Base-by-base conservation (phyloP, 2,888 invertebrate species). In the Galerucella nymphaeae region DNA sequence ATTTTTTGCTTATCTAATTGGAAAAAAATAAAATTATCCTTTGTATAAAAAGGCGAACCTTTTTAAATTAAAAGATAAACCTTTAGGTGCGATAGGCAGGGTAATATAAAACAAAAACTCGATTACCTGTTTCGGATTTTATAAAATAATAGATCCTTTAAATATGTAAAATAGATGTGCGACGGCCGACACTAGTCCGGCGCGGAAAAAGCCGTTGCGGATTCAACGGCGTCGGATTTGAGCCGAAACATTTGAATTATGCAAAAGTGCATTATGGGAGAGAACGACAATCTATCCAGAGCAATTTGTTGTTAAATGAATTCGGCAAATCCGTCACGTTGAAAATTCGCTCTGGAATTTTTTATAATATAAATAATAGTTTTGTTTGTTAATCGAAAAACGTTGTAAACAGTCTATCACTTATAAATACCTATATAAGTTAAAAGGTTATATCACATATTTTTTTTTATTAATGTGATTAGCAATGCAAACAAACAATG, bases 111-210 rank as follows among this genome's bases (percentile, higher is more conserved):
- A 30, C 50, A 63, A 9, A 23, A 45, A 30, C 53, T n/a, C 14
- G 13, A 59, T 71, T 57, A 57, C 23, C 66, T 58, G 66, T 55
- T 64, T 8, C n/a, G 66, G 48, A 41, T 64, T 63, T 58, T 50
- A 70, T 67, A 67, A 70, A 70, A 70, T 72, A 70, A 75, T 70
- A 68, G 67, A 75, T 67, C 69, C 66, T 69, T 71, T 75, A 75
- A 71, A 71, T 73, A 69, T 75, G 69, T 69, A 68, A 69, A 75
- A 73, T 62, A 70, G 59, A 45, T 42, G 42, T 42, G 61, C 42
- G 61, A 20, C 18, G 42, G 42, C 53, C 53, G 53, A 53, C 53
- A n/a, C 38, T n/a, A 59, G 23, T 11, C 8, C 66, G 48, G 50
- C 18, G 41, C 38, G 38, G 55, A 66, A 71, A 58, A 68, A 71